Conservation (phyloP, 2,113 vertebrate genomes). For the Podocnemis expansa region DNA sequence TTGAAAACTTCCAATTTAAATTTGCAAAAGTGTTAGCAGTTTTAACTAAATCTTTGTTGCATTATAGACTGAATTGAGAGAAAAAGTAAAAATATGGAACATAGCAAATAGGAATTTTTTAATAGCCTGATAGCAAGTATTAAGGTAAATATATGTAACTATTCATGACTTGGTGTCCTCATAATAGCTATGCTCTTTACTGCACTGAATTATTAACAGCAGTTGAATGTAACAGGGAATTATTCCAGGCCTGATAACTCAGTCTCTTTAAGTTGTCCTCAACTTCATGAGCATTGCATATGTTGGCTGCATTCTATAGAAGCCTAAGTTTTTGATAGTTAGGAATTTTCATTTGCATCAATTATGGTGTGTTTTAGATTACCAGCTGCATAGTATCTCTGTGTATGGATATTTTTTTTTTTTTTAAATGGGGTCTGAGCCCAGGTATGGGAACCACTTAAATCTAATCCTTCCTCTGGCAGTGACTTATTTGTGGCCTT, state of each 20-base stretch:
- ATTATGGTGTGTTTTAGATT: neutral
- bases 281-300: neutral
- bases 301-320: neutral
- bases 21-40: neutral
- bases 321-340: neutral
- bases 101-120: neutral
- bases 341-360: neutral
- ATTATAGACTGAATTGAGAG: neutral
- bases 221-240: neutral
- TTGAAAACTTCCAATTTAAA: neutral
- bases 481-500: neutral
- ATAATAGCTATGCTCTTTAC: neutral
- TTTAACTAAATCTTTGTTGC: neutral
- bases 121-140: neutral
- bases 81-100: neutral
- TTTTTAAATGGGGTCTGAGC: neutral
- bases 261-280: neutral
- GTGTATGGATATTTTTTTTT: neutral
- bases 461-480: neutral
- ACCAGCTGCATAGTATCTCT: neutral
- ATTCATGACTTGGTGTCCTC: neutral
- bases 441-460: neutral
- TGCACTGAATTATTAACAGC: neutral
- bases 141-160: neutral
- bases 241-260: neutral